Evolutionary conservation across 2,797 vertebrate species (phyloP), one percentile per base, ranked within the genome.

Genomic region (Thripadectes ignobilis): DNA sequence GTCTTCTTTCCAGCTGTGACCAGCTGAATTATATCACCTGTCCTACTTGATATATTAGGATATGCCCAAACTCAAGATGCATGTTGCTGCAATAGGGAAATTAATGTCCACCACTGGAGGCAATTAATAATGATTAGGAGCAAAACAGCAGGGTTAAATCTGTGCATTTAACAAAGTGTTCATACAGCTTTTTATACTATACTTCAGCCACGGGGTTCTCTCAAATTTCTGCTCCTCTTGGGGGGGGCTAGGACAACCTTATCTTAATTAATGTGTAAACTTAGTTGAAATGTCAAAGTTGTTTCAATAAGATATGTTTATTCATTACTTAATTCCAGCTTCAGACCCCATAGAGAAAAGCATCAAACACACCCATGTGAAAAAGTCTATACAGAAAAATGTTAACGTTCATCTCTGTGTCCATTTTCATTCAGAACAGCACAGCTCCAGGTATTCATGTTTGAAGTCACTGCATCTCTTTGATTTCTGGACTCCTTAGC

Each of bases 11-110:
- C 98, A 98, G 97, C 98, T 98, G 98, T 98, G 98, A 98, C 97
- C 98, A 97, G 97, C 98, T 98, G 98, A 98, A 98, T 98, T 98
- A 98, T 98, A 98, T 98, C 98, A 98, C 98, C 98, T 98, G 98
- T 98, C 98, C 98, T 88, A 32, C 95, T 98, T 98, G 98, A 98
- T 98, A 97, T 98, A 98, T 98, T 98, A 98, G 98, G 97, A 98
- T 98, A 98, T 98, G 97, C 98, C 97, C 97, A 98, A 98, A 97
- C 97, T 97, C 97, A 98, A 97, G 97, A 98, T 97, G 97, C 98
- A 98, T 98, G 97, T 98, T 98, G 97, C 98, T 97, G 96, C 97
- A 98, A 98, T 97, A 96, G 98, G 97, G 97, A 98, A 98, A 98
- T 98, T 98, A 99, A 98, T 98, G 96, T 97, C 97, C 97, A 98